These are phyloP conservation scores for Antitype chi DNA, from an alignment of 2,888 invertebrate species.

Conservation along the genomic window DNA sequence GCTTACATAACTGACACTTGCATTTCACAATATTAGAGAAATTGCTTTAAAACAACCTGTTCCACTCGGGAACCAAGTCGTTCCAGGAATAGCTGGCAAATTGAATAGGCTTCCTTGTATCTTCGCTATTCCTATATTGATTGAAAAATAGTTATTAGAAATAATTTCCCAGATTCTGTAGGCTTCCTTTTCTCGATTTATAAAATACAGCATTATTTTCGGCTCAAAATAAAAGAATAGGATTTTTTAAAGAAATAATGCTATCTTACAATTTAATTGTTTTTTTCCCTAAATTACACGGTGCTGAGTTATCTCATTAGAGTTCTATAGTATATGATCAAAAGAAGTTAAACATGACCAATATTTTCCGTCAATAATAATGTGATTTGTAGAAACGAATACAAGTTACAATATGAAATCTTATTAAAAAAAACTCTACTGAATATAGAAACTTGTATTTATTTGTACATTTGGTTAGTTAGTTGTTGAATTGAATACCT, in stretches of 20 bases:
- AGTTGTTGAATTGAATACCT: no score
- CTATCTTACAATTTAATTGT: fast-evolving
- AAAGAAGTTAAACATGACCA: not conserved
- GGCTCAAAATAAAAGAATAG: not conserved
- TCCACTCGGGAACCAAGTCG: not conserved
- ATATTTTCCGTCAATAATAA: not conserved
- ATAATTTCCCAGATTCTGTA: not conserved
- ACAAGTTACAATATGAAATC: not conserved
- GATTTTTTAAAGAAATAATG: not conserved
- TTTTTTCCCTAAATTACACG: not conserved
- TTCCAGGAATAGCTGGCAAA: slow-evolving; percentile 3
- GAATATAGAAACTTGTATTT: no score
- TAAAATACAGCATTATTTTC: not conserved
- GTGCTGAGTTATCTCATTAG: not conserved
- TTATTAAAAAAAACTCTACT: no score
- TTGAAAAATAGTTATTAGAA: not conserved
- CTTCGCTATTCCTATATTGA: not conserved
- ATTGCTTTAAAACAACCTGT: not conserved
- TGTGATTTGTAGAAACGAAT: not conserved
- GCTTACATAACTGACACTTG: not conserved
- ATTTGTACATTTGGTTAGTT: no score
- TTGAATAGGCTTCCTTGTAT: not conserved
- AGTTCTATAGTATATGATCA: not conserved
- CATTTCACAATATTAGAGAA: not conserved
- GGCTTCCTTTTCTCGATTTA: not conserved